These are phyloP conservation scores for Propithecus deckenii DNA, from an alignment of 2,797 vertebrate genomes.

Conservation along the genomic window DNA sequence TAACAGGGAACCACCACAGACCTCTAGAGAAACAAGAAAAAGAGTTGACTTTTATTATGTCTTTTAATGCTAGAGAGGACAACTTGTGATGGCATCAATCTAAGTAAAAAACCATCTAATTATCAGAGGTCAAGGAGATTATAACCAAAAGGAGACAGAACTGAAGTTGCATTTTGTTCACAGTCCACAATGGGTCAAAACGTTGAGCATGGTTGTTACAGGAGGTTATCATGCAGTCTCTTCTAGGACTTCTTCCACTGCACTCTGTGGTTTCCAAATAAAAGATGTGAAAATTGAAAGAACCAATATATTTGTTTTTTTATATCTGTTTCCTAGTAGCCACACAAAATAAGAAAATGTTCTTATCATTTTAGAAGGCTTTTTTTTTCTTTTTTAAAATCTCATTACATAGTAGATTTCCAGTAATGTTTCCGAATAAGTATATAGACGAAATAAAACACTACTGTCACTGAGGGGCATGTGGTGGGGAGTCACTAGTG, in stretches of 20 bases:
- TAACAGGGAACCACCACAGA: neutral
- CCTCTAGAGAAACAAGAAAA: neutral
- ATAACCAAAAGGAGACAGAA: neutral
- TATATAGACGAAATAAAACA: neutral
- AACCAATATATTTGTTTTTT: neutral
- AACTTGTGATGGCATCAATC: neutral
- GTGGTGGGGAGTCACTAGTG: fast-evolving
- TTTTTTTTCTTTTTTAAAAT: neutral
- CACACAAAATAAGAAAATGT: constrained; percentile 1
- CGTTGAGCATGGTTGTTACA: neutral
- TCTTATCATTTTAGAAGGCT: neutral
- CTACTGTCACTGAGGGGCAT: neutral
- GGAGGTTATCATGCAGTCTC: neutral
- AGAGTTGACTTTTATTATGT: neutral
- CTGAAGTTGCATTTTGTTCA: neutral
- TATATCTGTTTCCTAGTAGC: neutral
- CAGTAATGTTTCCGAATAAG: neutral
- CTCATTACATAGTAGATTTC: neutral
- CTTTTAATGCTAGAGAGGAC: neutral
- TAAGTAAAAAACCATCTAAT: neutral
- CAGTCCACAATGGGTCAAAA: neutral
- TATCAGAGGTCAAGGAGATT: neutral
- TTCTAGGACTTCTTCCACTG: neutral
- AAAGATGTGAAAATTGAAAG: neutral
- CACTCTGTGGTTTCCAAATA: neutral